Percentiles rank a stretch among this genome's conserved stretches.
Conservation (phyloP, 2,797 vertebrate genomes). For the Enteromius trimaculatus region DNA sequence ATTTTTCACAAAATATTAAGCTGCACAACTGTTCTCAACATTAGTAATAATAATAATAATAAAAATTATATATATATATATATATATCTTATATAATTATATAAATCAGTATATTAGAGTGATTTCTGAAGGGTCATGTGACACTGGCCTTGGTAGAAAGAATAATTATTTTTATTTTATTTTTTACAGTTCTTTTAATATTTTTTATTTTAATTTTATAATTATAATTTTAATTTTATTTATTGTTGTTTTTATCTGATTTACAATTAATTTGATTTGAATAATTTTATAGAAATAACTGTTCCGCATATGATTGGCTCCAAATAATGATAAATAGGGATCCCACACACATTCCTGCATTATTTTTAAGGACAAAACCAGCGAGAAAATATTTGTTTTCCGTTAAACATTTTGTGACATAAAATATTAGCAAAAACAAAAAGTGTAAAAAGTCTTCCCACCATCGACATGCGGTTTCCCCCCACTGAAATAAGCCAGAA, state of each 20-base stretch:
- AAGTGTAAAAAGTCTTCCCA: conserved; percentile 56
- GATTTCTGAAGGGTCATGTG: no score
- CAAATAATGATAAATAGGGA: not conserved
- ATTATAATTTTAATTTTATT: not conserved
- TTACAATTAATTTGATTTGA: not conserved
- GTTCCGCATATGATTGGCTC: not conserved
- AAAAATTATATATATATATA: no score
- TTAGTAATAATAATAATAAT: not conserved
- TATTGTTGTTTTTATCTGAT: not conserved
- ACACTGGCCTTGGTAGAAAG: no score
- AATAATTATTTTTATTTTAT: no score
- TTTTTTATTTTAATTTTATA: not conserved
- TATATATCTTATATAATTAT: no score
- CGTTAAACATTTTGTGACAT: not conserved
- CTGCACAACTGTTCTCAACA: not conserved
- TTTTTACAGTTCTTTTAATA: no score
- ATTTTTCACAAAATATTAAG: not conserved
- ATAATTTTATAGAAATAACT: not conserved
- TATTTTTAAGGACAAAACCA: not conserved
- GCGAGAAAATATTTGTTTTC: not conserved
- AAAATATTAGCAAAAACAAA: not conserved
- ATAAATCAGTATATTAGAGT: no score
- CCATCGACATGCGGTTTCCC: conserved; percentile 85
- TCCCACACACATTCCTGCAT: not conserved
- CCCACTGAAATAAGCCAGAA: conserved; percentile 85